Base-by-base conservation (phyloP, 2,113 vertebrate species). In the Cyphomyrus plagiostoma region DNA sequence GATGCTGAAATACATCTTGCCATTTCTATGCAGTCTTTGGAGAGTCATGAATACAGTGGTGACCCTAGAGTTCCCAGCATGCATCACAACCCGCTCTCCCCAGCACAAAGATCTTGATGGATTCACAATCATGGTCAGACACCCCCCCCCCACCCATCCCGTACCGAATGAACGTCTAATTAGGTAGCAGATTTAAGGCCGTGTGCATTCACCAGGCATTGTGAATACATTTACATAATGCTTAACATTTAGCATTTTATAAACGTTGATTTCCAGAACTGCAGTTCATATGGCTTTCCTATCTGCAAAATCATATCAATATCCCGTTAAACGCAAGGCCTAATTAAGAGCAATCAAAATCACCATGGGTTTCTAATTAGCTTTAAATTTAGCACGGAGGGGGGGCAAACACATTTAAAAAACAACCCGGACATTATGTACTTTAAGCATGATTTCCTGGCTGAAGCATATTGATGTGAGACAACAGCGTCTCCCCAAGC, bases 261-360 rank as follows among this genome's bases (percentile, higher is more conserved):
- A 86, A 89, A 26, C 89, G 91, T 88, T 92, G 90, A 92, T 93
- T 93, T 92, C 90, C 93, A 93, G 92, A 92, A 93, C 70, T 89
- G 46, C 88, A 86, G 90, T 90, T 94, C 52, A 52, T 89, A 88
- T 91, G 92, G 91, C 92, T 93, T 49, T 58, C 92, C 91, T 92
- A 89, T 90, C 91, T 89, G 93, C 93, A 94, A 93, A 93, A 93
- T 94, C 88, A 90, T 93, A 94, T 95, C 92, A 94, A 92, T 92
- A 17, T 92, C 17, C 10, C 13, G 83, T 94, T 93, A 92, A 95
- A 94, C 93, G 92, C 91, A 92, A 93, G 92, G 90, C 89, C 90
- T 92, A 94, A 94, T 94, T 94, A 93, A 89, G 91, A 93, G 91
- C 89, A 91, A 91, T 89, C 90, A 92, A 93, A 94, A 93, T 93